Conservation (phyloP, 2,113 vertebrate genomes). For the Nettapus auritus region DNA sequence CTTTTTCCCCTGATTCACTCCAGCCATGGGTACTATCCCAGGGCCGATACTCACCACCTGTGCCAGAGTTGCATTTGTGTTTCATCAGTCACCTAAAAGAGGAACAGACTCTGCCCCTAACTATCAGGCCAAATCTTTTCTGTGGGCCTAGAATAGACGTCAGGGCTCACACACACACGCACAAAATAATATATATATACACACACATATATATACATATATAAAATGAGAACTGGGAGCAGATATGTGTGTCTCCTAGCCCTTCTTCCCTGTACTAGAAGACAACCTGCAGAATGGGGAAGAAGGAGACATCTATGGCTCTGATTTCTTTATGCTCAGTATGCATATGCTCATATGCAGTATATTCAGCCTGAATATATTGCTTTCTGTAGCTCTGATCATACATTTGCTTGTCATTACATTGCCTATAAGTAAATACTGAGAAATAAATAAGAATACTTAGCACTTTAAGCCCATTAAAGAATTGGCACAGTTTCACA, state of each 20-base stretch:
- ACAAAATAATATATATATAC: too few relatives aligned
- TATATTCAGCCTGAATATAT: conserved; percentile 9
- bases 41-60: not conserved
- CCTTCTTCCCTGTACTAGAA: not conserved
- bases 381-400: conserved; percentile 34
- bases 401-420: conserved; percentile 39
- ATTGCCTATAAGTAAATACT: conserved; percentile 59
- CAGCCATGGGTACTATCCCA: not conserved
- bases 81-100: not conserved
- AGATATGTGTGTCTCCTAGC: not conserved
- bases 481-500: conserved; percentile 69
- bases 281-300: not conserved
- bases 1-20: not conserved
- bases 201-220: too few relatives aligned
- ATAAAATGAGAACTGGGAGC: not conserved
- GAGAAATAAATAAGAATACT: conserved; percentile 65
- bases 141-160: not conserved
- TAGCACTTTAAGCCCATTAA: conserved; percentile 69
- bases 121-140: not conserved
- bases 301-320: not conserved
- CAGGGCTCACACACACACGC: not conserved
- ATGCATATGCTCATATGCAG: not conserved
- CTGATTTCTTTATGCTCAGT: not conserved
- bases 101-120: not conserved
- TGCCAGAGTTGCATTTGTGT: not conserved